Evolutionary conservation across 2,797 vertebrate species (phyloP).

Genomic region (Bradypus variegatus): DNA sequence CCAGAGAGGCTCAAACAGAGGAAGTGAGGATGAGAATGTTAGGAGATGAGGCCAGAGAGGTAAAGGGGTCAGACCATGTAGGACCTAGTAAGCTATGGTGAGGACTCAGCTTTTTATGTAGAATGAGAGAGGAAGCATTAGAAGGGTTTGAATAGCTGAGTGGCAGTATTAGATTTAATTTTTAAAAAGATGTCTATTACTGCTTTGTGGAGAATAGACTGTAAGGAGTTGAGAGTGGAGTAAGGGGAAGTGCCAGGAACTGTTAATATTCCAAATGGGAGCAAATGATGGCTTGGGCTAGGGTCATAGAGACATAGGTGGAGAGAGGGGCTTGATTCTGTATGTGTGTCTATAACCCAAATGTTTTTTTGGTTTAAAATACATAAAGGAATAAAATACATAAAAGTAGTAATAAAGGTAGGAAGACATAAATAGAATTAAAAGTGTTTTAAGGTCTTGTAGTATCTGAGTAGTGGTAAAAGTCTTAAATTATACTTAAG

Average conservation of each 20-base stretch:
- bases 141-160: not conserved
- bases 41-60: not conserved
- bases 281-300: not conserved
- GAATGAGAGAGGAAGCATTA: not conserved
- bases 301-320: not conserved
- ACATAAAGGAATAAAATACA: too few species aligned
- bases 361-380: too few species aligned
- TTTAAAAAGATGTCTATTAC: not conserved
- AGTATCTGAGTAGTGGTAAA: too few species aligned
- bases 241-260: not conserved
- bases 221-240: not conserved
- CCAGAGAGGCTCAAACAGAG: not conserved
- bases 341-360: not conserved
- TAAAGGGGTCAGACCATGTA: not conserved
- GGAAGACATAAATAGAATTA: too few species aligned
- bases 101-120: not conserved
- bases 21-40: not conserved
- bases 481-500: too few species aligned
- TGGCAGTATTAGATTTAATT: not conserved
- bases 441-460: too few species aligned
- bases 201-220: not conserved
- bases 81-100: not conserved
- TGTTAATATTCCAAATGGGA: not conserved
- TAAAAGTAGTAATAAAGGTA: too few species aligned
- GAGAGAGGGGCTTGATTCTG: not conserved